phyloP scores from a whole-genome alignment of 2,888 invertebrate species.

The Clanis bilineata region DNA sequence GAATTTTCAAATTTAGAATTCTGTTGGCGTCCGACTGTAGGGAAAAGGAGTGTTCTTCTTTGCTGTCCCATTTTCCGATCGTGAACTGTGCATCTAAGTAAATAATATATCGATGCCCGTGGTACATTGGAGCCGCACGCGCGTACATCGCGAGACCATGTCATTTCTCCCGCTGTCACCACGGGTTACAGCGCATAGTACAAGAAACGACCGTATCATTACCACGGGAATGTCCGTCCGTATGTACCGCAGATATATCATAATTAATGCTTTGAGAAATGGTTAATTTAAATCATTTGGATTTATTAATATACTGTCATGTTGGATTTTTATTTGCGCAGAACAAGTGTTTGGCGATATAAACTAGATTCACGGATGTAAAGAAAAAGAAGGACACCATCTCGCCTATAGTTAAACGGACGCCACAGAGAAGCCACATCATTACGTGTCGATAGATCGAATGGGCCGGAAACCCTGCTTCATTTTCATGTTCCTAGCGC shows the following conservation, averaged over 20 bases:
- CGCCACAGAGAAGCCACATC: no score
- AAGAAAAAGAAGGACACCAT: no score
- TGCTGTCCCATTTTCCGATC: no score
- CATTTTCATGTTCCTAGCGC: no score
- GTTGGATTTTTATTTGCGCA: background rate
- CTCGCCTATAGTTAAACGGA: no score
- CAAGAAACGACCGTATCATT: conserved; percentile 28
- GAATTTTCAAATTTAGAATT: no score
- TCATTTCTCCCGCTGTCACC: conserved; percentile 59
- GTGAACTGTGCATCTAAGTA: no score
- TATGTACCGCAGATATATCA: conserved; percentile 21
- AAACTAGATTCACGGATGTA: background rate
- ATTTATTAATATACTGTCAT: background rate
- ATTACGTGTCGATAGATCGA: no score
- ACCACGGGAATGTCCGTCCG: conserved; percentile 28
- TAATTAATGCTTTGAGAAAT: conserved; percentile 13
- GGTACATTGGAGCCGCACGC: conserved; percentile 31
- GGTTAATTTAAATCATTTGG: background rate
- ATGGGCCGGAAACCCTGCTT: no score
- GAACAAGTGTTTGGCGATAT: background rate
- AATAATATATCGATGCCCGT: background rate
- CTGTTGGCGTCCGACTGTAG: no score
- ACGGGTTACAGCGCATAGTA: conserved; percentile 33
- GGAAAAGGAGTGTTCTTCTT: no score
- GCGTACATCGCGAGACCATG: conserved; percentile 27